Base-by-base conservation (phyloP, 2,888 invertebrate species). In the Drosophila yooni region DNA sequence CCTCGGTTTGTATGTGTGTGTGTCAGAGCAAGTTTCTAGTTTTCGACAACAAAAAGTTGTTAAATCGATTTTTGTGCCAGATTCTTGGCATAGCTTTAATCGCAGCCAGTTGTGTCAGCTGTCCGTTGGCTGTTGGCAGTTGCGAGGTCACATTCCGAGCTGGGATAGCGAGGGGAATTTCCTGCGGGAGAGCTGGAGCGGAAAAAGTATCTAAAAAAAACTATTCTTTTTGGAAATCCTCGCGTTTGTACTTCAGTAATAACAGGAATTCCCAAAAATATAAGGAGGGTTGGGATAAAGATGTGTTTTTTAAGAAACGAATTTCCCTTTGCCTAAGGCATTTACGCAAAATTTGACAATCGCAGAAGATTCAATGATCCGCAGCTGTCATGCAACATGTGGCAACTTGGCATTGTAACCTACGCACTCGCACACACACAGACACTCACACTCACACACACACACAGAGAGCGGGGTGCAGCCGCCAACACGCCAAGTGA, bases 71-170 rank as follows among this genome's bases (percentile, higher is more conserved):
- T 72, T 59, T 64, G 66, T 79, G 72, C 75, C 68, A 83, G 80
- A 85, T 88, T 85, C 85, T 88, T 88, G 70, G 84, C 87, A 85
- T 85, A 78, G 58, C 80, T 78, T 15, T 46, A 52, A 36, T 43
- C 48, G 52, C 52, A 31, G 46, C 50, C 50, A 67, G 43, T 63
- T 72, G 38, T 51, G 46, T 57, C 51, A 53, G 52, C 34, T 34
- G 40, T 61, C 66, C 54, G 61, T 62, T 75, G 64, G 25, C 8
- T 25, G 46, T 70, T 75, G 74, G 33, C 68, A 68, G 27, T 8
- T 13, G 13, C 18, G 18, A 27, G 36, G 15, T 54, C 21, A 18
- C 18, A 11, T 54, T 54, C 6, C 25, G 18, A 54, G 25, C 11
- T 36, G 8, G 11, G 31, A 7, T 31, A 52, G 31, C n/a, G 3